phyloP scores from a whole-genome alignment of 2,888 invertebrate genomes.

The Choreutis nemorana region DNA sequence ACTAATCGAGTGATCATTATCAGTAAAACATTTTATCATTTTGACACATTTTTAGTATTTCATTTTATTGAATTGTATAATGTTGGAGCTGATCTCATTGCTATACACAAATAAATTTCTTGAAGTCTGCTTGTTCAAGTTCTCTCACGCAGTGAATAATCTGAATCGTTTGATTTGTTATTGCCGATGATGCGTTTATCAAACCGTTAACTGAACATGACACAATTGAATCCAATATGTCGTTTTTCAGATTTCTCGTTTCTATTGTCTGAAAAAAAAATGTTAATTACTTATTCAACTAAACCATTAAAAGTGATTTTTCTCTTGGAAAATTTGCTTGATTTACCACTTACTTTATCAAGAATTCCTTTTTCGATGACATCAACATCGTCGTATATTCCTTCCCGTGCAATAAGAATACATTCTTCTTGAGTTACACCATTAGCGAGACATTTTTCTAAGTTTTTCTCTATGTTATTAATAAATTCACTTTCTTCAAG shows the following conservation, averaged over 20 bases:
- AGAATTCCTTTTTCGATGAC: conserved; percentile 18
- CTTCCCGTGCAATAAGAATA: conserved; percentile 16
- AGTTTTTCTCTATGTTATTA: conserved; percentile 18
- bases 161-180: conserved; percentile 18
- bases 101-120: too few species aligned
- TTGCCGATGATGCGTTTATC: conserved; percentile 18
- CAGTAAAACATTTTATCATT: too few species aligned
- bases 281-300: too few species aligned
- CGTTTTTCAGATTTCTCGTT: conserved; percentile 19
- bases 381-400: conserved; percentile 20
- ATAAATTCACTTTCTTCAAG: conserved; percentile 19
- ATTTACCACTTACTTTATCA: conserved; percentile 21
- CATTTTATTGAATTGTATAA: too few species aligned
- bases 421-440: conserved; percentile 20
- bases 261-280: conserved; percentile 20
- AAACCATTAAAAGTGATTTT: not conserved
- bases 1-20: too few species aligned
- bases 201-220: conserved; percentile 25
- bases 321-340: not conserved
- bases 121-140: conserved; percentile 7
- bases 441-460: conserved; percentile 17
- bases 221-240: conserved; percentile 20
- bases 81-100: too few species aligned
- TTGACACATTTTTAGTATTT: too few species aligned
- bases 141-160: conserved; percentile 23